Base-by-base conservation (phyloP, 2,888 invertebrate species). In the Epsilonema sp. region DNA sequence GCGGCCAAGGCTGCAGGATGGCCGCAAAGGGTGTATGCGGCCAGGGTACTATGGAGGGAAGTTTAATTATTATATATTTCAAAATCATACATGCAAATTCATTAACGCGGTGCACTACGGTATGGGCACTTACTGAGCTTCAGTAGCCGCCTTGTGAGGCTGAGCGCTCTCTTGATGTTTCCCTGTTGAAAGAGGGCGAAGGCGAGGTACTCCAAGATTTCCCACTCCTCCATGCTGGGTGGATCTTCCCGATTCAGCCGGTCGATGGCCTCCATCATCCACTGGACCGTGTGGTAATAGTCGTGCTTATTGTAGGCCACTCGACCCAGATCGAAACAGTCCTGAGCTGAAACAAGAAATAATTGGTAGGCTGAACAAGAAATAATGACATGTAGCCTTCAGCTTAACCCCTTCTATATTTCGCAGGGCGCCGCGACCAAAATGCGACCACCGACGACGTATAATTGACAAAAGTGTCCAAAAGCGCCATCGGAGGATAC, bases 301-400 rank as follows among this genome's bases (percentile, higher is more conserved):
- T 97, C 92, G 24, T 80, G 80, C 56, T 80, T 79, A 61, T 84
- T 83, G 72, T 94, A 97, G 2, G 86, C 78, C 55, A 85, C 81
- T 38, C 87, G 76, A 1, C 92, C 94, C 44, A 97, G 73, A 69
- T 94, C 90, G 70, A 84, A 94, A 63, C 94, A 92, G 67, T 94
- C 94, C 47, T 82, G 80, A 4, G 87, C 85, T 65, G 76, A 50
- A 58, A 60, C 11, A 11, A 37, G n/a, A n/a, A n/a, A n/a, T n/a
- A n/a, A n/a, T n/a, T n/a, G n/a, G n/a, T n/a, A n/a, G n/a, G n/a
- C n/a, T 16, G 36, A 36, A 16, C n/a, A 36, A n/a, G 48, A 37
- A 20, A 11, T 21, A 37, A 25, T 22, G 54, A 60, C 61, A 11
- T 16, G 11, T 31, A 11, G 11, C 8, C 31, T 16, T 31, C 8